Conservation (phyloP, 2,113 vertebrate species). For the Sebastes fasciatus region DNA sequence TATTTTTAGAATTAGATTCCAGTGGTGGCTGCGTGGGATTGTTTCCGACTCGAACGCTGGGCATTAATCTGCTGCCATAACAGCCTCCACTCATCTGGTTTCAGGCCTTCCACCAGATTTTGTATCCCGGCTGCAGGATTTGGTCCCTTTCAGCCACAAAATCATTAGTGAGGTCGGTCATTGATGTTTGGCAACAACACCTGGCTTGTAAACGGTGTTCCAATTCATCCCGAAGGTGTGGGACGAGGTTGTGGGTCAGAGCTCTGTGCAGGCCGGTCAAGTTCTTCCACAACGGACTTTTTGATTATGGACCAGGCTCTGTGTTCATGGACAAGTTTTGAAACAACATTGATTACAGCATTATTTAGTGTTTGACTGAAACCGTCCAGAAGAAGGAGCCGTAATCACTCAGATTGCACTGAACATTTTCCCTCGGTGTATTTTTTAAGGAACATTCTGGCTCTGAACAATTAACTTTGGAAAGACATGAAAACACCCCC, state of each 20-base stretch:
- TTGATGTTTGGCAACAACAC: background rate
- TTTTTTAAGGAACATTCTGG: no score
- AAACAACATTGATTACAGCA: no score
- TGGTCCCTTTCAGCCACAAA: background rate
- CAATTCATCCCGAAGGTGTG: background rate
- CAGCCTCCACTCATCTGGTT: no score
- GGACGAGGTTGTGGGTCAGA: background rate
- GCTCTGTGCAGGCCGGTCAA: background rate
- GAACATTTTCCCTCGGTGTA: background rate
- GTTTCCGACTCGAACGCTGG: no score
- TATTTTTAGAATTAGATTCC: no score
- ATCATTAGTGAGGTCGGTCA: background rate
- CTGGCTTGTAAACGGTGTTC: background rate
- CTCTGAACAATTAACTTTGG: background rate
- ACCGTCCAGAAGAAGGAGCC: background rate
- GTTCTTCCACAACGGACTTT: background rate
- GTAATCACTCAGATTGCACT: background rate
- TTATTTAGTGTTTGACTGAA: background rate
- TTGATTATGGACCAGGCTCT: background rate
- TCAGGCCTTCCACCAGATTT: background rate
- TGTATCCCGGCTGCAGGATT: background rate
- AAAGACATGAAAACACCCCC: background rate
- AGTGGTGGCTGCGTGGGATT: no score
- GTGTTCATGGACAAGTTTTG: background rate
- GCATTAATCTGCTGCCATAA: background rate